Base-by-base conservation (phyloP, 2,113 vertebrate genomes). In the Prinia subflava region DNA sequence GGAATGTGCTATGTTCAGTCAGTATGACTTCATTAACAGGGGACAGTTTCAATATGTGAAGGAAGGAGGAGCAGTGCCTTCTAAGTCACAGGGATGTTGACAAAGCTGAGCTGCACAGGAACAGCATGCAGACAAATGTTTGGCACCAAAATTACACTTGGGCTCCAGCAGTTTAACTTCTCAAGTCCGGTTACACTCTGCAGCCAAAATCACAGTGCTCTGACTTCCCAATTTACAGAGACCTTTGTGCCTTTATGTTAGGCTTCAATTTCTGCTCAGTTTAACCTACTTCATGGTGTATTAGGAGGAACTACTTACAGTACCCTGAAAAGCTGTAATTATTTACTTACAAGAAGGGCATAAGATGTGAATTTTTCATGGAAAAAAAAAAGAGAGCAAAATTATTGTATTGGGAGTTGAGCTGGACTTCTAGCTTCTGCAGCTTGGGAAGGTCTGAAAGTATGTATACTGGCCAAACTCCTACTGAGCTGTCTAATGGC, bases 11-110 rank as follows among this genome's bases (percentile, higher is more conserved):
- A 13, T 4, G 16, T 82, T 91, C 95, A 85, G 83, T 80, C 67
- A 86, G 74, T 44, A 92, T 97, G 96, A 97, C 94, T 97, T 98
- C 95, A 97, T 95, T 76, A 96, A 74, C 96, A 93, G 85, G 95
- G 96, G 95, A 97, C 94, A 82, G 59, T 80, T 96, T 94, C 49
- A 95, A 79, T 63, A 89, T 86, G 87, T 77, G 85, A 93, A 47
- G 71, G 68, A 95, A 93, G 78, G 95, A 97, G 91, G 85, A 97
- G 57, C 87, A 95, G 71, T 46, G 41, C 90, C 83, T 95, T 95
- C 78, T 83, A 82, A 75, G 93, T 96, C 92, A 94, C 83, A 92
- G 79, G 69, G 86, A 96, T 96, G 84, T 94, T 95, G 94, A 97
- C 96, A 97, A 95, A 95, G 74, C 92, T 30, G 89, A 87, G 55